Percentiles rank a stretch among this genome's conserved stretches.
Evolutionary conservation across 2,113 vertebrate species (phyloP).

Genomic region (Paradisaea rubra): DNA sequence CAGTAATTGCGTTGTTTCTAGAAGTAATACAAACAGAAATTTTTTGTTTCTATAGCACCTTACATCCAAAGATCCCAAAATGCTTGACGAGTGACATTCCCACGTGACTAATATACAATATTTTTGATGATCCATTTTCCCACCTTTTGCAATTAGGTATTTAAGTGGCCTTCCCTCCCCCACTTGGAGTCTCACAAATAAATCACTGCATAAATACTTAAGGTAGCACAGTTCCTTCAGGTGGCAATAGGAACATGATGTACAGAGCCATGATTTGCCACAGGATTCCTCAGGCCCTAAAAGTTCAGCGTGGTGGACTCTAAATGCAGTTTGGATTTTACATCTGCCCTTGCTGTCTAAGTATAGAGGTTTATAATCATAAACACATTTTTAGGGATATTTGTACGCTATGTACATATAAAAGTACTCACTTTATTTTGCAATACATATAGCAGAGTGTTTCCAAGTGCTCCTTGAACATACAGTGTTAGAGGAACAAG

Average conservation of each 20-base stretch:
- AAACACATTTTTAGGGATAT: constrained; percentile 3
- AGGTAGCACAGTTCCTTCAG: constrained; percentile 12
- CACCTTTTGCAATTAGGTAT: constrained; percentile 13
- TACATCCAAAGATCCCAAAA: not conserved
- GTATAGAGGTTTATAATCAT: not conserved
- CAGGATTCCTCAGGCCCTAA: not conserved
- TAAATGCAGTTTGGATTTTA: not conserved
- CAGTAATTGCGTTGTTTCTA: not conserved
- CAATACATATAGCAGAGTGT: constrained; percentile 56
- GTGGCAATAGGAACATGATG: not conserved
- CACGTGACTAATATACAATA: not conserved
- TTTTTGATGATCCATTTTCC: not conserved
- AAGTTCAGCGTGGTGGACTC: not conserved
- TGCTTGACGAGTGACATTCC: not conserved
- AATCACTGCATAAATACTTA: not conserved
- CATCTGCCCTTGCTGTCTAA: not conserved
- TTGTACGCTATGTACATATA: constrained; percentile 11
- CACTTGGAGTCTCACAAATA: constrained; percentile 21
- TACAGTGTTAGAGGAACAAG: constrained; percentile 31
- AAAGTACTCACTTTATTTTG: constrained; percentile 51
- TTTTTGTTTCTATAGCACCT: not conserved
- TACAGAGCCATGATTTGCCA: not conserved
- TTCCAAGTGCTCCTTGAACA: constrained; percentile 64
- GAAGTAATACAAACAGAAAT: not conserved
- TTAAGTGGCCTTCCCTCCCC: not conserved